Evolutionary conservation across 2,113 vertebrate genomes (phyloP), one percentile per base, ranked within the genome.

Genomic region (Hemicordylus capensis): DNA sequence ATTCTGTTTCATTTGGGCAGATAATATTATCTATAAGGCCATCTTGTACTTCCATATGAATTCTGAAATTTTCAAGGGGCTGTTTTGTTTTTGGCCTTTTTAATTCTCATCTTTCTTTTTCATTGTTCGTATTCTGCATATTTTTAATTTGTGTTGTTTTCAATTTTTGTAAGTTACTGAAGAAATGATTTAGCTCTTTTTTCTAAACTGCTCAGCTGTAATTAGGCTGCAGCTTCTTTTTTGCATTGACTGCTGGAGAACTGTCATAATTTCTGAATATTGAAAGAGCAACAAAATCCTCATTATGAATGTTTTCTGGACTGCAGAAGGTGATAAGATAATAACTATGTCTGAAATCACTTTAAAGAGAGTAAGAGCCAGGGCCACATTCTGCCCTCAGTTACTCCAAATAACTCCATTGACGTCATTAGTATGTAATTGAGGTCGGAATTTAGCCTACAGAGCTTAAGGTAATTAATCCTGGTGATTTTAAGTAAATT

Each of bases 371-470:
- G 0, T 51, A 37, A 73, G 67, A 11, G n/a, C 61, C 10, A 1
- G 84, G 17, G 0, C 19, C 46, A 42, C 31, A 42, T 66, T 79
- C 31, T 83, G 19, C 3, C 26, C 4, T 4, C 4, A n/a, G 1
- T 70, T 89, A 46, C 34, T 87, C 64, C 20, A 24, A 17, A 66
- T n/a, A 82, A 82, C 76, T 90, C 64, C 10, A 72, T 26, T 86
- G 59, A n/a, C 76, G 73, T 72, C 85, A 1, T 85, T 48, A 46
- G 85, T 78, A 59, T 83, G 37, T 79, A 72, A 64, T n/a, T 46
- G 86, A 84, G 67, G 46, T 79, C 74, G 85, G 48, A 14, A 81
- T 82, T 90, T 89, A 87, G 14, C 31, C 72, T 69, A 19, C 46
- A 76, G n/a, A 46, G 4, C 26, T 87, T 46, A 0, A 1, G n/a